Percentiles rank a stretch among this genome's conserved stretches.
Conservation (phyloP, 2,113 vertebrate species). For the Mormyrus lacerda region DNA sequence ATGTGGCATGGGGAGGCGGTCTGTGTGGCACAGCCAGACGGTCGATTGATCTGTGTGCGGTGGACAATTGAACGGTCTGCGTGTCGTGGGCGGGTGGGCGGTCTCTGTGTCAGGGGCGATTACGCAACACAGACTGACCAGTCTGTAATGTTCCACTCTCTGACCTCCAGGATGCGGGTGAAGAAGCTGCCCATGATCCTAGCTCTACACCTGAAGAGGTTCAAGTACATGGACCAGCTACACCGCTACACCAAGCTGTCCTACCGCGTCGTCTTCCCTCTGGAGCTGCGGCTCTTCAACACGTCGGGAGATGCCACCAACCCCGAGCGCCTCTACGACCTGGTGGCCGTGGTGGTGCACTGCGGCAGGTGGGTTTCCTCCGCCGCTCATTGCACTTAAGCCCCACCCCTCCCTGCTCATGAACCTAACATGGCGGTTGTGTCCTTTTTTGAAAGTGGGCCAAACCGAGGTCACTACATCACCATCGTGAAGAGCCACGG, state of each 20-base stretch:
- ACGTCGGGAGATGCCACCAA: slow-evolving; percentile 88
- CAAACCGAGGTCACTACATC: slow-evolving; percentile 86
- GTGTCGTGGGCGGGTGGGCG: too few species aligned
- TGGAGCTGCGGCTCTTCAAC: slow-evolving; percentile 89
- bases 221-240: slow-evolving; percentile 93
- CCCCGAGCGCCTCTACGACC: slow-evolving; percentile 74
- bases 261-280: slow-evolving; percentile 85
- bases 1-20: not conserved
- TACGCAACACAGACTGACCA: too few species aligned
- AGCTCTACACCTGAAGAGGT: slow-evolving; percentile 73
- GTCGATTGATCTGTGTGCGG: too few species aligned
- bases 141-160: not conserved
- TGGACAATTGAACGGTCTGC: too few species aligned
- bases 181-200: slow-evolving; percentile 16
- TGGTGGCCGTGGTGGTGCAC: slow-evolving; percentile 65
- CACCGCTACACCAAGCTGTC: slow-evolving; percentile 91
- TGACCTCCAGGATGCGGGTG: slow-evolving; percentile 2
- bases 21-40: not conserved
- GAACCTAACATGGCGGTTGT: not conserved
- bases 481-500: slow-evolving; percentile 89
- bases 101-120: too few species aligned
- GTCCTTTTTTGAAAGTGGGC: slow-evolving; percentile 57
- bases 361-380: slow-evolving; percentile 53
- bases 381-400: not conserved
- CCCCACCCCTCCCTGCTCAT: not conserved